phyloP scores from a whole-genome alignment of 2,888 invertebrate genomes.

The Auanema freiburgensis region DNA sequence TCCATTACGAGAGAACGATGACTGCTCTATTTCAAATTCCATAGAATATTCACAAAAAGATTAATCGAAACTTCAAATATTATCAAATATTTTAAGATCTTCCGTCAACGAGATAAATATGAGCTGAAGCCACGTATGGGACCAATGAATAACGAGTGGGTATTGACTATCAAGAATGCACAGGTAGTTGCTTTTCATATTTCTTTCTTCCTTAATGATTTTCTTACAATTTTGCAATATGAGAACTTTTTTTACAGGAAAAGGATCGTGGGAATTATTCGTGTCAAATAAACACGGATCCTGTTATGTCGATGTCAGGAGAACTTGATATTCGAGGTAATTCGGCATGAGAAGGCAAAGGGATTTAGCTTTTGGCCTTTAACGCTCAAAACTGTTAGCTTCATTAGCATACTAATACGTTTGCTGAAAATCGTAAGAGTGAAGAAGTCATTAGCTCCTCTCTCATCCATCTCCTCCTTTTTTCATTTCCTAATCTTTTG shows the following conservation, averaged over 20 bases:
- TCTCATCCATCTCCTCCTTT: too few species aligned
- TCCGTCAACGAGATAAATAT: conserved; percentile 60
- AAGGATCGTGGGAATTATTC: conserved; percentile 88
- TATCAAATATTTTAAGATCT: conserved; percentile 42
- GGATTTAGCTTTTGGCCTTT: too few species aligned
- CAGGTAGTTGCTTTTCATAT: conserved; percentile 66
- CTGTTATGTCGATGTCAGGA: conserved; percentile 50
- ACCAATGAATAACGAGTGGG: conserved; percentile 81
- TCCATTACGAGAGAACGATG: background rate
- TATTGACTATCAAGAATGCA: conserved; percentile 83
- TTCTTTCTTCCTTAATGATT: background rate
- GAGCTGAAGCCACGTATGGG: conserved; percentile 65
- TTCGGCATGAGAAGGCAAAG: background rate
- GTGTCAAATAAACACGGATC: conserved; percentile 69
- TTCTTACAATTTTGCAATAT: conserved; percentile 1
- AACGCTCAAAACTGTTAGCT: too few species aligned
- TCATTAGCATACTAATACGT: too few species aligned
- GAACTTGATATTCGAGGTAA: conserved; percentile 59
- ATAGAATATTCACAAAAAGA: background rate
- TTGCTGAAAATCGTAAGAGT: too few species aligned
- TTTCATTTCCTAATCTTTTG: too few species aligned
- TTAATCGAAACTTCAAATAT: conserved; percentile 1
- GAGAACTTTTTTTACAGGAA: conserved; percentile 66
- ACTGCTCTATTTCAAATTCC: background rate
- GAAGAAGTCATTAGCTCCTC: too few species aligned